phyloP scores from a whole-genome alignment of 2,113 vertebrate species.

The Theristicus caerulescens region DNA sequence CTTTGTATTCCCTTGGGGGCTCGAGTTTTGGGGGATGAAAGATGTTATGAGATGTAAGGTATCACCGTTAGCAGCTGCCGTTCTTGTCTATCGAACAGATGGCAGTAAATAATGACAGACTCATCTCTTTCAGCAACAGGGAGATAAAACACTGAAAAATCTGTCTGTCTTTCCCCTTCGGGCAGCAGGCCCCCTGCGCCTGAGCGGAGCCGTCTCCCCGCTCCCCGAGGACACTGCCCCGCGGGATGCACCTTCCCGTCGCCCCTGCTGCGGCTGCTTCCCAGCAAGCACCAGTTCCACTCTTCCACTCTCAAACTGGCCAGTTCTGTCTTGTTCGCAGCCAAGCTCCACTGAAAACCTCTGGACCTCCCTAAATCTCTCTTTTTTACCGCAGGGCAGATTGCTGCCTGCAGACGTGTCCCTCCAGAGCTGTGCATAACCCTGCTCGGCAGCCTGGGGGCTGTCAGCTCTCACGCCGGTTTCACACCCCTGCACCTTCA shows the following conservation, averaged over 20 bases:
- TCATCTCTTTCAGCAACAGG: background rate
- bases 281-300: background rate
- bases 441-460: background rate
- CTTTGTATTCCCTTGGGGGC: background rate
- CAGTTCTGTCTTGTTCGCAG: background rate
- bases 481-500: background rate
- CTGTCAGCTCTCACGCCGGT: background rate
- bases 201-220: fast-evolving
- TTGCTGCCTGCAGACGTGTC: background rate
- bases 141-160: background rate
- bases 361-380: background rate
- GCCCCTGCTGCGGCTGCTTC: background rate
- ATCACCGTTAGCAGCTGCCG: background rate
- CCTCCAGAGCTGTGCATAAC: background rate
- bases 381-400: background rate
- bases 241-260: background rate
- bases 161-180: background rate
- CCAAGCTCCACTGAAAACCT: background rate
- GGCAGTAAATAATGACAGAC: conserved; percentile 18
- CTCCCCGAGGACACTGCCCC: fast-evolving
- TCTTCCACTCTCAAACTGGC: background rate
- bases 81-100: conserved; percentile 1
- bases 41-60: background rate
- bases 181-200: background rate
- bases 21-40: background rate